A percentile compares a stretch with the other conserved stretches of the same genome.
Conservation (phyloP, 2,113 vertebrate species). For the Lepus timidus region DNA sequence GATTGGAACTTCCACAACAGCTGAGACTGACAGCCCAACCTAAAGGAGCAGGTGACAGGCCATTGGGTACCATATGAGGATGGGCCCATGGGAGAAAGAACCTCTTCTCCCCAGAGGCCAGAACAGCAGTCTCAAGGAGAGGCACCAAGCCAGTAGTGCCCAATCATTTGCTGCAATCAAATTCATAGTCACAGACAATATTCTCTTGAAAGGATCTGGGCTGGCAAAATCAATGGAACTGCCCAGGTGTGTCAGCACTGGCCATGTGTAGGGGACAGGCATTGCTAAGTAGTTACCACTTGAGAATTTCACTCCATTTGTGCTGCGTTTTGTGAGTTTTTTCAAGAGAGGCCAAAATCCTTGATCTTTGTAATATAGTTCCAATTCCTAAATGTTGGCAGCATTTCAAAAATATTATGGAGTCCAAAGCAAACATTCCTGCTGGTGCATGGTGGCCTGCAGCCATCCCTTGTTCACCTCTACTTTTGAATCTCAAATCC, state of each 20-base stretch:
- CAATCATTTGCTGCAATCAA: neutral
- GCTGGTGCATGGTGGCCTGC: neutral
- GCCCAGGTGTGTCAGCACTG: neutral
- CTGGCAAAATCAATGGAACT: neutral
- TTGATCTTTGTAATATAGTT: conserved; percentile 6
- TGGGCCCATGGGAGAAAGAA: neutral
- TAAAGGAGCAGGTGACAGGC: neutral
- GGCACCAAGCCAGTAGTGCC: neutral
- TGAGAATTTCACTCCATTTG: neutral
- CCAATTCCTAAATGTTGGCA: conserved; percentile 33
- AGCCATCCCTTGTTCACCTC: neutral
- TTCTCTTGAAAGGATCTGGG: neutral
- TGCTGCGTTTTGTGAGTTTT: conserved; percentile 15
- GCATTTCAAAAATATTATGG: conserved; percentile 30
- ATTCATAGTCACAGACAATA: neutral
- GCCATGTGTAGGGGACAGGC: neutral
- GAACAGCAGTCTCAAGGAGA: neutral
- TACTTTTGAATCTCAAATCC: neutral
- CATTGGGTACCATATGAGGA: neutral
- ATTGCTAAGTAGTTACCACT: neutral
- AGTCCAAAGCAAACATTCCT: neutral
- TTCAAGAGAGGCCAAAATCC: conserved; percentile 34
- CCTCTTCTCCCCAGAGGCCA: neutral
- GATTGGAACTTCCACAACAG: neutral
- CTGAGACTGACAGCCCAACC: neutral